Percentiles rank a stretch among this genome's conserved stretches.
These are phyloP conservation scores for Aquatica leii DNA, from an alignment of 2,888 invertebrate genomes.

Conservation along the genomic window DNA sequence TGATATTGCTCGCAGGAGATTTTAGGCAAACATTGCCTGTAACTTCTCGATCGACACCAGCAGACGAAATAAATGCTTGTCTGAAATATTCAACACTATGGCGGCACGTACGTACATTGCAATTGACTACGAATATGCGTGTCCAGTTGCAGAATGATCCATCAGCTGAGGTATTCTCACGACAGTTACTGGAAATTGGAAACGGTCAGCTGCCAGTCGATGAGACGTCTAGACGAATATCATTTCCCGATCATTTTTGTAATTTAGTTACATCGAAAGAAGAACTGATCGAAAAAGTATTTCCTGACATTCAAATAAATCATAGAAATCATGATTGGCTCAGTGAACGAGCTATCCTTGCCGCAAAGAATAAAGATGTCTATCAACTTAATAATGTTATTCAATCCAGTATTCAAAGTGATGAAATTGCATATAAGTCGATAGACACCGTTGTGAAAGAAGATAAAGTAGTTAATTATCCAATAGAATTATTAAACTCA, in stretches of 20 bases:
- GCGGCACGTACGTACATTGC: constrained; percentile 33
- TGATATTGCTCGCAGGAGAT: constrained; percentile 50
- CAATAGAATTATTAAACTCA: no score
- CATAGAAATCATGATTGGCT: constrained; percentile 47
- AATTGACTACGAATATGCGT: constrained; percentile 37
- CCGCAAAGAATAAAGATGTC: constrained; percentile 50
- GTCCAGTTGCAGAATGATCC: constrained; percentile 33
- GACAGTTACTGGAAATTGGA: constrained; percentile 53
- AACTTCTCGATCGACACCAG: constrained; percentile 43
- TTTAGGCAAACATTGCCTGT: constrained; percentile 50
- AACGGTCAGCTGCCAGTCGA: constrained; percentile 49
- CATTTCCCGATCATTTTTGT: no score
- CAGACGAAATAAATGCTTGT: no score
- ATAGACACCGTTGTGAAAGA: no score
- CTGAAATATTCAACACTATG: constrained; percentile 42
- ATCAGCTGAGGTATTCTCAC: constrained; percentile 45
- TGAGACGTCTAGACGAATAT: constrained; percentile 49
- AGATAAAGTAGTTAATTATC: no score
- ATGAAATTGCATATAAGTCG: no score
- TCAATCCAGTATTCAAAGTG: no score
- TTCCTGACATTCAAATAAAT: constrained; percentile 16
- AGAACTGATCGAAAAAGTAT: constrained; percentile 41
- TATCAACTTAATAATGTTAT: constrained; percentile 50
- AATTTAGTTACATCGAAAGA: constrained; percentile 45
- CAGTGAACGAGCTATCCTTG: constrained; percentile 8